Evolutionary conservation across 2,113 vertebrate species (phyloP).

Genomic region (Amazona vittata): DNA sequence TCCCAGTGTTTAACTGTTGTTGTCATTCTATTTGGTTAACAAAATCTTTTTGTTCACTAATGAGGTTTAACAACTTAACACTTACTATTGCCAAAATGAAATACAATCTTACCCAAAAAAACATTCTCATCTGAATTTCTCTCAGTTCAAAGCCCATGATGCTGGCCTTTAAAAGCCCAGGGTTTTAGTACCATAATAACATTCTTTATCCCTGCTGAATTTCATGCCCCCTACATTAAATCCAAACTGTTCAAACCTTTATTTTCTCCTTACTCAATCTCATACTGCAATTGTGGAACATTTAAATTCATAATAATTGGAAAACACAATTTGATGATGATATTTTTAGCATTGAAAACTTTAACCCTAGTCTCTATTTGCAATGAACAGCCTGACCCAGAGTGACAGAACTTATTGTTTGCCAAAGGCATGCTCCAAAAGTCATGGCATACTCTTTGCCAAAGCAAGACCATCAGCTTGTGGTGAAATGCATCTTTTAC

Average conservation of each 20-base stretch:
- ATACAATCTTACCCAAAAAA: neutral
- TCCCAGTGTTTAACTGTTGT: neutral
- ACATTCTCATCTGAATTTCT: neutral
- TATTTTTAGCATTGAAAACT: neutral
- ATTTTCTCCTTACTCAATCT: neutral
- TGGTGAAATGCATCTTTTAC: neutral
- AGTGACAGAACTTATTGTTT: neutral
- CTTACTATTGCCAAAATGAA: neutral
- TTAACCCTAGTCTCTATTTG: neutral
- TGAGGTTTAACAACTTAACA: neutral
- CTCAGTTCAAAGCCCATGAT: neutral
- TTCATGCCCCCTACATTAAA: neutral
- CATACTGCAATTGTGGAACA: neutral
- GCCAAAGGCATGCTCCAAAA: neutral
- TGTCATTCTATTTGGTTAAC: neutral
- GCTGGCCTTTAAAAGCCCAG: neutral
- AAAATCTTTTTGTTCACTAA: neutral
- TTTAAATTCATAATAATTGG: neutral
- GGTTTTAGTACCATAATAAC: neutral
- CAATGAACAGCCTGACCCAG: neutral
- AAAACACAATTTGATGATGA: neutral
- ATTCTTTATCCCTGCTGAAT: neutral
- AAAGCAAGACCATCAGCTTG: conserved; percentile 16
- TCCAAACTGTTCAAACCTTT: neutral
- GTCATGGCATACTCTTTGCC: neutral